Percentiles rank a stretch among this genome's conserved stretches.
Conservation (phyloP, 2,113 vertebrate genomes). For the Maccullochella peelii region DNA sequence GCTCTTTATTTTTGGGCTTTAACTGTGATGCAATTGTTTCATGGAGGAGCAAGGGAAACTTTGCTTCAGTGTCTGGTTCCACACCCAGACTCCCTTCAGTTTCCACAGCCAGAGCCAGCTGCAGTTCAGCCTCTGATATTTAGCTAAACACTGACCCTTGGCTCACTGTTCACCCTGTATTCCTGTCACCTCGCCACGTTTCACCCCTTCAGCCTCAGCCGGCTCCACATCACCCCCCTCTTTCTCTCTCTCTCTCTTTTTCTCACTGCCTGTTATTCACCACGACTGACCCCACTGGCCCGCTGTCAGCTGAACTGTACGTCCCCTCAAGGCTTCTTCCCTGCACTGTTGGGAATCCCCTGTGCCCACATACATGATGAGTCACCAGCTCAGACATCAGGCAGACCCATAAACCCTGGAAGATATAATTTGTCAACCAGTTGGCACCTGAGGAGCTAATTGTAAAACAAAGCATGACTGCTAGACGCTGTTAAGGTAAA, state of each 20-base stretch:
- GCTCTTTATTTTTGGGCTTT: constrained; percentile 23
- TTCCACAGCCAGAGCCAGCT: constrained; percentile 65
- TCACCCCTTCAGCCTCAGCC: constrained; percentile 62
- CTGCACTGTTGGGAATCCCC: constrained; percentile 66
- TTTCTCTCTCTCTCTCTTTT: constrained; percentile 69
- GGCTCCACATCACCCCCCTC: not conserved
- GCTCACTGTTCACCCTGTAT: constrained; percentile 36
- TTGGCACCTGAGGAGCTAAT: constrained; percentile 87
- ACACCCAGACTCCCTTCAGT: constrained; percentile 59
- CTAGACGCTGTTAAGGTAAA: constrained; percentile 7
- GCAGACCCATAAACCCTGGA: constrained; percentile 87
- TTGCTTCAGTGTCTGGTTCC: constrained; percentile 57
- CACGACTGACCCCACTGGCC: constrained; percentile 86
- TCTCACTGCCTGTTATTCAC: constrained; percentile 84
- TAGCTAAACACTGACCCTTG: constrained; percentile 30
- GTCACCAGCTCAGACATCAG: constrained; percentile 88
- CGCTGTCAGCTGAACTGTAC: constrained; percentile 80
- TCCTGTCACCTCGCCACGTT: constrained; percentile 12
- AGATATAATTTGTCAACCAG: constrained; percentile 87
- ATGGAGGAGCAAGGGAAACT: constrained; percentile 47
- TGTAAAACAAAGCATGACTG: constrained; percentile 84
- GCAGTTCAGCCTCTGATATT: constrained; percentile 36
- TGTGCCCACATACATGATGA: constrained; percentile 82
- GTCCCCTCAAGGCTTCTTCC: constrained; percentile 56
- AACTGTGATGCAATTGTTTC: constrained; percentile 58